phyloP scores from a whole-genome alignment of 2,797 vertebrate genomes.

The Kryptolebias ocellatus region DNA sequence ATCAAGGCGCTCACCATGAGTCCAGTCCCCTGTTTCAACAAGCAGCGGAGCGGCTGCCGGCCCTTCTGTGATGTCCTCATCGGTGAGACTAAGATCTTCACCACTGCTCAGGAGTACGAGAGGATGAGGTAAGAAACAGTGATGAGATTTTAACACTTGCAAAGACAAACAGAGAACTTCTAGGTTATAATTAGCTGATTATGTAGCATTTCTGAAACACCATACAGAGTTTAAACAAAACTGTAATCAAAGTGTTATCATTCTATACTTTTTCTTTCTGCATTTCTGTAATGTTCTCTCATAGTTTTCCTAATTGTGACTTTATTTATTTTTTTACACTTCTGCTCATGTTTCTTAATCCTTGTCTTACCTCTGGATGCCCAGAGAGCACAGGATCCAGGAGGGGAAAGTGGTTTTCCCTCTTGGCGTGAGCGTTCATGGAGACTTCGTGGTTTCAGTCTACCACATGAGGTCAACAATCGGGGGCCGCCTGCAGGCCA shows the following conservation, averaged over 20 bases:
- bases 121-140: conserved; percentile 88
- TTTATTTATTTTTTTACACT: too few relatives aligned
- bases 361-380: background rate
- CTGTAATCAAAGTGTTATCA: background rate
- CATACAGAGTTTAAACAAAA: background rate
- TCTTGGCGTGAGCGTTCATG: conserved; percentile 92
- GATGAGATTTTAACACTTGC: background rate
- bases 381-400: conserved; percentile 93
- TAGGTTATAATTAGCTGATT: background rate
- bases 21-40: conserved; percentile 97
- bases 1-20: conserved; percentile 93
- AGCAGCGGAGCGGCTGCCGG: conserved; percentile 95
- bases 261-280: background rate
- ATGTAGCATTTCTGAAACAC: background rate
- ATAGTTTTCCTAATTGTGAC: background rate
- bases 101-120: conserved; percentile 95
- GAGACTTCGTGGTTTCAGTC: conserved; percentile 93
- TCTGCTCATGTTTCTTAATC: too few relatives aligned
- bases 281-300: background rate
- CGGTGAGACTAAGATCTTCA: conserved; percentile 96
- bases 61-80: conserved; percentile 97
- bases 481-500: conserved; percentile 95
- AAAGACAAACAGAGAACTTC: background rate
- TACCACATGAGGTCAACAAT: conserved; percentile 97
- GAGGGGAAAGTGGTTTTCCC: conserved; percentile 94